These are phyloP conservation scores for Octomys mimax DNA, from an alignment of 2,797 vertebrate species.

Conservation along the genomic window DNA sequence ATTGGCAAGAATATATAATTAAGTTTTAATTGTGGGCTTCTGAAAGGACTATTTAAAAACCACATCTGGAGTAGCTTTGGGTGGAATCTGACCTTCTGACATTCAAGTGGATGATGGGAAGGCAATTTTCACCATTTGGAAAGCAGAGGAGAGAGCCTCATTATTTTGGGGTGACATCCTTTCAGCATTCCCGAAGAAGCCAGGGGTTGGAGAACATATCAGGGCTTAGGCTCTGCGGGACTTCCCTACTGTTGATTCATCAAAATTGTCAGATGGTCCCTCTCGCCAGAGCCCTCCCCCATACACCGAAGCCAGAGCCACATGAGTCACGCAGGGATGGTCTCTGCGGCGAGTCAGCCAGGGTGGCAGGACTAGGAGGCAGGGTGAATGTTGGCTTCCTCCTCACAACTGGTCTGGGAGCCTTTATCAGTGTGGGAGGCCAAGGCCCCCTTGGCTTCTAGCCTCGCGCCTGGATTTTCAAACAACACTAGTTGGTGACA, in stretches of 20 bases:
- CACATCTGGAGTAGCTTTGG: constrained; percentile 68
- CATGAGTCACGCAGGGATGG: background rate
- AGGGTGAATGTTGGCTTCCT: background rate
- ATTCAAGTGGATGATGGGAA: constrained; percentile 6
- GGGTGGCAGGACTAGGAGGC: background rate
- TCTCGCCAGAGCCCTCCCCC: background rate
- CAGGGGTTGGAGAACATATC: background rate
- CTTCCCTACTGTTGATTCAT: constrained; percentile 60
- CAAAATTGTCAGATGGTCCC: background rate
- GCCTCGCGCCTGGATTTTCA: constrained; percentile 2
- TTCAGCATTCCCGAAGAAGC: background rate
- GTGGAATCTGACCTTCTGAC: constrained; percentile 57
- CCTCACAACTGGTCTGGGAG: background rate
- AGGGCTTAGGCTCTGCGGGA: background rate
- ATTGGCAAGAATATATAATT: constrained; percentile 67
- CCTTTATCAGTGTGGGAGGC: background rate
- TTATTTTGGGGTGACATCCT: constrained; percentile 30
- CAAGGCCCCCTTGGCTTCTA: background rate
- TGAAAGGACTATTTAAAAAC: constrained; percentile 73
- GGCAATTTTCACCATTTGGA: background rate
- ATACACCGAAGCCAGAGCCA: background rate
- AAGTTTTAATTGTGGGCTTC: constrained; percentile 75
- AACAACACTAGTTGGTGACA: background rate
- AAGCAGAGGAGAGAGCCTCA: background rate
- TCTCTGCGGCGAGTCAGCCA: background rate